Base-by-base conservation (phyloP, 1,140 invertebrate species). In the Pseudachorutes palmiensis region DNA sequence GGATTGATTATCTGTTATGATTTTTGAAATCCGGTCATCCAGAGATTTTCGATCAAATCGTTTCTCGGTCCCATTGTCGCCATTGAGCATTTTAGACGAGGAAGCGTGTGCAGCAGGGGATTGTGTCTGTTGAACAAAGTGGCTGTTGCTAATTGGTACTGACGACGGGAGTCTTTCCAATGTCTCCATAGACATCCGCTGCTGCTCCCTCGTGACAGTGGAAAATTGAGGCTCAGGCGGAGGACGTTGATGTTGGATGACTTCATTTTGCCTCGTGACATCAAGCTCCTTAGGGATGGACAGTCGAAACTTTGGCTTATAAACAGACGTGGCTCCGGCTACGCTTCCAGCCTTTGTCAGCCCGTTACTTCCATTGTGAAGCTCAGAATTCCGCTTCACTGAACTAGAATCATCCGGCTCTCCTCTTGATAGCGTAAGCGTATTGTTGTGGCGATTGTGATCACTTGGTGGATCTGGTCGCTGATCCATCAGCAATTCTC, bases 11-110 rank as follows among this genome's bases (percentile, higher is more conserved):
- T 71, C 67, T 36, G 67, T 65, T 30, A 73, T 71, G 36, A 73
- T 71, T 51, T 73, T 73, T 1, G 72, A 73, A 49, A 73, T 73
- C 26, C 68, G 48, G 32, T 73, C 72, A 65, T 71, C 72, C 30
- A 73, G 33, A 2, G 69, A 73, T 31, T 71, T 48, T 61, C 69
- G 64, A 32, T 73, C 72, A 16, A 72, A 49, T 59, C 68, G 62
- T 28, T 55, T 16, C 1, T 68, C 68, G 26, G 36, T 66, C 29
- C 26, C 31, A 36, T 12, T 45, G 12, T 2, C 5, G 22, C 12
- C 31, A 14, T 63, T 55, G 51, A 26, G 51, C 12, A 55, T 16
- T 55, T 24, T 24, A 5, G 51, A 22, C 28, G 61, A 24, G 28
- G 33, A 19, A n/a, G 41, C 9, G n/a, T n/a, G n/a, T 16, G 61